Evolutionary conservation across 2,888 invertebrate genomes (phyloP), one percentile per base, ranked within the genome.

Genomic region (Congeria kusceri): DNA sequence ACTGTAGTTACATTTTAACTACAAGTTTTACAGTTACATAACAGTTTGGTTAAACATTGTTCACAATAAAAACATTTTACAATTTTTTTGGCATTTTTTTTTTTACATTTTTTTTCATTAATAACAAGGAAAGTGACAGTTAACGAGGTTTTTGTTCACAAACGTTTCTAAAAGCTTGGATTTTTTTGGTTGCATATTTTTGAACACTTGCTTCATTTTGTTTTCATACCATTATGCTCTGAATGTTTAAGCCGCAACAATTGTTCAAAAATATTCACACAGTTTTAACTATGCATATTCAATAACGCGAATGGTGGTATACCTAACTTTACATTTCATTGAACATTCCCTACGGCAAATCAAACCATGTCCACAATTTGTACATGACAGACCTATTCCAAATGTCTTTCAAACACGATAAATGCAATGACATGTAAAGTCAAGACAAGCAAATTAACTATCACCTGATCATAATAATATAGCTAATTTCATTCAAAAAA

Each of bases 181-280:
- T 79, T 79, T 79, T 79, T 79, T 79, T 79, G 78, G 78, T 79
- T 79, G 78, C 44, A 47, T 66, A 74, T 63, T 66, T 79, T 79
- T 69, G 74, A 79, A 79, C 74, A 64, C 53, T 74, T 58, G 53
- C 47, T 44, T 44, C 15, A 28, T 32, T 58, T 69, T 69, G 25
- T 44, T 23, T n/a, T n/a, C n/a, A n/a, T n/a, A n/a, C n/a, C n/a
- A n/a, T n/a, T n/a, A n/a, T n/a, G n/a, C n/a, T 32, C 25, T 39
- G 9, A 39, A 7, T 7, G 11, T 39, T n/a, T 20, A n/a, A 0
- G 13, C 20, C 44, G 18, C 9, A 72, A 72, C 59, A 64, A 53
- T 49, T 59, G 73, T 78, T 78, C 78, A 73, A 73, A 78, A 65
- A 59, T 69, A 59, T 69, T 67, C 78, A 78, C 69, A 69, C 78